phyloP scores from a whole-genome alignment of 2,113 vertebrate genomes.

The Scortum barcoo region DNA sequence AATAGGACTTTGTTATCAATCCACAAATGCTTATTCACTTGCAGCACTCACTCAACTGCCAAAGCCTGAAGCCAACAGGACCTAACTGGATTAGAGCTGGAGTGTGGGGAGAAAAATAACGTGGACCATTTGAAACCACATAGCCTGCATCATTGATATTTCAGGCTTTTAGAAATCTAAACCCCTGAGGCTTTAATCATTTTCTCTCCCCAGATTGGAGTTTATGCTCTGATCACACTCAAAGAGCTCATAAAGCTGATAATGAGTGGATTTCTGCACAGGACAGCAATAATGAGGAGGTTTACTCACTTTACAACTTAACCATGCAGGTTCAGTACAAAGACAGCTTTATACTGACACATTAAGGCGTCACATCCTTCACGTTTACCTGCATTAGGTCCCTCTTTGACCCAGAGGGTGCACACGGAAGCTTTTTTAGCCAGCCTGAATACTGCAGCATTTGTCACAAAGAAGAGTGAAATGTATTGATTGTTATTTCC shows the following conservation, averaged over 20 bases:
- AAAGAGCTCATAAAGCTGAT: slow-evolving; percentile 6
- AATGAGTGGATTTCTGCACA: neutral
- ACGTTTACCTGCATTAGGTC: neutral
- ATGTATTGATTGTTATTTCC: neutral
- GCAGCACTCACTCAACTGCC: slow-evolving; percentile 43
- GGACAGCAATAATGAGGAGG: neutral
- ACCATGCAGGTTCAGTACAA: neutral
- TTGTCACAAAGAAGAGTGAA: neutral
- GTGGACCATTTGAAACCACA: neutral
- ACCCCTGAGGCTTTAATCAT: no score
- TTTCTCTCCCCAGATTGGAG: neutral
- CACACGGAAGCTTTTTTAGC: neutral
- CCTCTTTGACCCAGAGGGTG: neutral
- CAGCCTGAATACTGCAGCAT: neutral
- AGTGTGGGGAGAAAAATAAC: neutral
- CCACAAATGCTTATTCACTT: neutral
- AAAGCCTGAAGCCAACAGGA: slow-evolving; percentile 5
- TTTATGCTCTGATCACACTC: neutral
- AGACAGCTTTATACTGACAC: no score
- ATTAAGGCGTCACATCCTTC: neutral
- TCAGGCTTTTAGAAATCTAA: neutral
- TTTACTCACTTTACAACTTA: neutral
- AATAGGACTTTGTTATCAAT: neutral
- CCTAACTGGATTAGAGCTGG: neutral
- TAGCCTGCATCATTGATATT: neutral